Percentiles rank a stretch among this genome's conserved stretches.
phyloP scores from a whole-genome alignment of 2,888 invertebrate genomes.

The Odontocolon sp. region DNA sequence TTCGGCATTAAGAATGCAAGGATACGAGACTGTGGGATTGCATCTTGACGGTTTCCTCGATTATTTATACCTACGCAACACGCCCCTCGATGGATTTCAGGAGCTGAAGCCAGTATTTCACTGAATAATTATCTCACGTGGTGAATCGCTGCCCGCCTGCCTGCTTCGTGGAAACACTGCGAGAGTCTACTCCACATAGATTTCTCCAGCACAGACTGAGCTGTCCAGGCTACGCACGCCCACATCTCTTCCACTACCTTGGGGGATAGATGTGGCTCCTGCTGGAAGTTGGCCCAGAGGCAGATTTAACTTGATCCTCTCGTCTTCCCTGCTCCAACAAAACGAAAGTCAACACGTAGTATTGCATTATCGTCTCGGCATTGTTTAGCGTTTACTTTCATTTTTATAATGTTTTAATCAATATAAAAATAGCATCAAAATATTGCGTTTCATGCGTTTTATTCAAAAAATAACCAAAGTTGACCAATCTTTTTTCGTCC shows the following conservation, averaged over 20 bases:
- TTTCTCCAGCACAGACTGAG: constrained; percentile 48
- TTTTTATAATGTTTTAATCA: no score
- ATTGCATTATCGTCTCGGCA: no score
- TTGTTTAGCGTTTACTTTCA: no score
- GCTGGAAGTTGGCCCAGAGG: constrained; percentile 45
- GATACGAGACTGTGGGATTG: neutral
- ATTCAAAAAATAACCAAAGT: no score
- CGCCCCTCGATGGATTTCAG: constrained; percentile 36
- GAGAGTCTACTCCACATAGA: constrained; percentile 49
- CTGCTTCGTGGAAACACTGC: constrained; percentile 10
- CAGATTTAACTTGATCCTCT: constrained; percentile 50
- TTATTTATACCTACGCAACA: constrained; percentile 49
- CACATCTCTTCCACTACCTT: constrained; percentile 31
- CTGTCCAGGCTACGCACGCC: constrained; percentile 54
- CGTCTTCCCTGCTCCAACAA: constrained; percentile 20
- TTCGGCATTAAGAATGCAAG: neutral
- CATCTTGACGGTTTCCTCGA: neutral
- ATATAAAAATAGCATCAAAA: no score
- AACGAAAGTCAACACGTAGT: no score
- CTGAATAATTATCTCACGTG: constrained; percentile 56
- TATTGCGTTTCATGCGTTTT: no score
- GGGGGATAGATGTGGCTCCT: constrained; percentile 28
- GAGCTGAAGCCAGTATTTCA: constrained; percentile 47
- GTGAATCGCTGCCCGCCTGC: constrained; percentile 39
- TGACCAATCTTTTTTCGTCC: no score